A percentile compares a stretch with the other conserved stretches of the same genome.
Conservation (phyloP, 2,888 invertebrate species). For the Linnaemya vulpina region DNA sequence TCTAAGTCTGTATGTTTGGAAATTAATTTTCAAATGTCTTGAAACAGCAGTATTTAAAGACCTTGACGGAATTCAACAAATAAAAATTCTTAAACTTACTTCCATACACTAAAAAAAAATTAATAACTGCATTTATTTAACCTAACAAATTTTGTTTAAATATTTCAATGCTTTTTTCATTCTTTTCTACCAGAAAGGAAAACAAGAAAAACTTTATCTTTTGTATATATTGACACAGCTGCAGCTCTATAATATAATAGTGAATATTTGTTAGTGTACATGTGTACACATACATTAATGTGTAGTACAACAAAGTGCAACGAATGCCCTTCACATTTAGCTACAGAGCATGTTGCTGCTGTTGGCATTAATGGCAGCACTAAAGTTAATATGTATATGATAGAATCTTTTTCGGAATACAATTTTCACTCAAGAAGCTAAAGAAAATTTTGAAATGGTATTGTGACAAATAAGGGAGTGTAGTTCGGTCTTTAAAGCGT, state of each 20-base stretch:
- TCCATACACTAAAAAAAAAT: too few relatives aligned
- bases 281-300: background rate
- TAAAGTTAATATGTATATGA: conserved; percentile 15
- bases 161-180: background rate
- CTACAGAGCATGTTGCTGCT: conserved; percentile 18
- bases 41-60: background rate
- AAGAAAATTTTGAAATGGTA: background rate
- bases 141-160: background rate
- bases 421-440: conserved; percentile 21
- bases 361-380: conserved; percentile 15
- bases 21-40: background rate
- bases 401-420: conserved; percentile 8
- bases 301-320: conserved; percentile 53
- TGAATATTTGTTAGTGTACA: background rate
- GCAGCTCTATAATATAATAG: background rate
- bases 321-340: conserved; percentile 70
- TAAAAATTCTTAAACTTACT: background rate
- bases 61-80: background rate
- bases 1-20: background rate
- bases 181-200: background rate
- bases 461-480: background rate
- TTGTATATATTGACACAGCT: conserved; percentile 7
- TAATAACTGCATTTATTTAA: conserved; percentile 1
- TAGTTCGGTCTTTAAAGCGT: background rate
- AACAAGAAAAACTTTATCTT: background rate